A percentile compares a stretch with the other conserved stretches of the same genome.
These are phyloP conservation scores for Brachionichthys hirsutus DNA, from an alignment of 2,113 vertebrate species.

Conservation along the genomic window DNA sequence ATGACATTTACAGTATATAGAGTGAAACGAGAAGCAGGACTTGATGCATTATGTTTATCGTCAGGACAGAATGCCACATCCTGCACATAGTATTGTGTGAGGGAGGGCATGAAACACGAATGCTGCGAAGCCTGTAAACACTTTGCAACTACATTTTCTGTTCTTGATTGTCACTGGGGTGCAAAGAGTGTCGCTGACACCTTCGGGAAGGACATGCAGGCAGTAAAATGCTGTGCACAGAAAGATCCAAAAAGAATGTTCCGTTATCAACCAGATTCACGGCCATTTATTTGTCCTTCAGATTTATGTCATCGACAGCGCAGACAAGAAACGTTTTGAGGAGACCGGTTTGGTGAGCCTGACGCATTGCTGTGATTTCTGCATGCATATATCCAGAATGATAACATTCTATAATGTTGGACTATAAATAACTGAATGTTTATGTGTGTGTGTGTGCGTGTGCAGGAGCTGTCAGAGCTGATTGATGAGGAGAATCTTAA, in stretches of 20 bases:
- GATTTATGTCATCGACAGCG: conserved; percentile 91
- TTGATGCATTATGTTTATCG: too few species aligned
- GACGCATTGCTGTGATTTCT: background rate
- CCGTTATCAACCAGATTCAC: background rate
- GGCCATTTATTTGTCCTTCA: conserved; percentile 50
- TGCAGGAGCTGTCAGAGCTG: conserved; percentile 85
- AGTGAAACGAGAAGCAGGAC: background rate
- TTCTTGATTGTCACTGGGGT: too few species aligned
- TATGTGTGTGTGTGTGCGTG: background rate
- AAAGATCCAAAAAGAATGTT: background rate
- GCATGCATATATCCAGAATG: background rate
- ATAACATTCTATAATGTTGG: too few species aligned
- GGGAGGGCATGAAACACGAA: too few species aligned
- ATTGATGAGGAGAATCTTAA: conserved; percentile 81
- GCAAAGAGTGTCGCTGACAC: too few species aligned
- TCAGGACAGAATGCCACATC: too few species aligned
- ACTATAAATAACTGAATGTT: too few species aligned
- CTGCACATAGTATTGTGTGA: too few species aligned
- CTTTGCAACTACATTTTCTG: too few species aligned
- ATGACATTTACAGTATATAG: too few species aligned
- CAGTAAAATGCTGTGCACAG: background rate
- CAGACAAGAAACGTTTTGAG: conserved; percentile 89
- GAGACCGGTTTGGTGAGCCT: conserved; percentile 85
- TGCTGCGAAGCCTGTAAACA: too few species aligned
- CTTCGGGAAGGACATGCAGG: too few species aligned